Base-by-base conservation (phyloP, 2,797 vertebrate species). In the Leucoraja ocellata region DNA sequence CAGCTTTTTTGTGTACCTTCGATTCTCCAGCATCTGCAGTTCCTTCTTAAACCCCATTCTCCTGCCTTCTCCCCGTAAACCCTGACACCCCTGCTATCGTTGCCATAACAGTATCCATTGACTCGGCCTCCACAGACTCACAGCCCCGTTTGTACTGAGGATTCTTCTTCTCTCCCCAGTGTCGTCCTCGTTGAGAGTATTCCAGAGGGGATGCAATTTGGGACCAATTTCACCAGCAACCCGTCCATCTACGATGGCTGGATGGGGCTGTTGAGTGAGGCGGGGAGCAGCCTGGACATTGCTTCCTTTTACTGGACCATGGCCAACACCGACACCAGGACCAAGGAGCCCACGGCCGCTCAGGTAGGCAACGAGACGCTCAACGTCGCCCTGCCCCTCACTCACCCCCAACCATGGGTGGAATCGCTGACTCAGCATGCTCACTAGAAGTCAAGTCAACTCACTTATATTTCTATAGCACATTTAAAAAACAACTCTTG, bases 291-390 rank as follows among this genome's bases (percentile, higher is more conserved):
- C 14, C 61, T 99, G 58, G 98, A 99, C 95, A 97, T 99, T 3
- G 97, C 98, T n/a, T 98, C 98, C 58, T 99, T 99, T 96, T 99
- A 99, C 61, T 99, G 98, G 98, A 98, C 98, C 1, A 95, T 99
- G 93, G 97, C 96, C 46, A 98, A 99, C 93, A 93, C 95, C 0
- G 98, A 99, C 96, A 98, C 98, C 0, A 36, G 88, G n/a, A 98
- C 98, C 0, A 93, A 95, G 0, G 97, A 98, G 39, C 95, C 97
- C 0, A 96, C 98, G 0, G 98, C 98, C 1, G 0, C 94, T 80
- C 97, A 97, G 97, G 98, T 98, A 93, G 94, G 94, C 39, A 68
- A 46, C 79, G 61, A 46, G 18, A 32, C 11, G 25, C 28, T 74
- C 13, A 58, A 7, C 2, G 4, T 61, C 1, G 39, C 71, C 74